Percentiles rank a stretch among this genome's conserved stretches.
Evolutionary conservation across 2,113 vertebrate species (phyloP).

Genomic region (Eclectus roratus): DNA sequence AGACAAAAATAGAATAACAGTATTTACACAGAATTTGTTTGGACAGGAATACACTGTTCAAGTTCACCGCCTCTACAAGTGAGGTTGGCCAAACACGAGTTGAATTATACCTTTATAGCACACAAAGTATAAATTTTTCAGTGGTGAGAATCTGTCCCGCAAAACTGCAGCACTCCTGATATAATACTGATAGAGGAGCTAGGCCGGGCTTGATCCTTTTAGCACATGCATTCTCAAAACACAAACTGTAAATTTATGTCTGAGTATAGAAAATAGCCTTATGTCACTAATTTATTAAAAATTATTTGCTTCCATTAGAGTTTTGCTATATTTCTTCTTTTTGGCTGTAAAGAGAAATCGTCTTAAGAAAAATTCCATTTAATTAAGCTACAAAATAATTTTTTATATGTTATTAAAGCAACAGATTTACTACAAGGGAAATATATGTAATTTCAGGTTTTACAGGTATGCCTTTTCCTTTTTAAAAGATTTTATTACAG

Average conservation of each 20-base stretch:
- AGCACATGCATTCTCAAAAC: background rate
- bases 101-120: background rate
- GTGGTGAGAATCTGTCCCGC: background rate
- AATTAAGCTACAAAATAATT: background rate
- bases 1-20: background rate
- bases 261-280: background rate
- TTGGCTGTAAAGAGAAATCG: background rate
- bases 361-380: background rate
- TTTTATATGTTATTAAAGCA: background rate
- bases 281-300: background rate
- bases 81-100: background rate
- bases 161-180: background rate
- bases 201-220: background rate
- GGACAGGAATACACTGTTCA: background rate
- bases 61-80: background rate
- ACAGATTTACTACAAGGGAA: background rate
- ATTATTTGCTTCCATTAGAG: background rate
- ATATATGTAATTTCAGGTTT: background rate
- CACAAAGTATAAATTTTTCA: background rate
- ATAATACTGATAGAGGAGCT: background rate
- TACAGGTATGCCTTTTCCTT: background rate
- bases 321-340: background rate
- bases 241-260: background rate
- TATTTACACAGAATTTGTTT: background rate
- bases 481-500: background rate